Evolutionary conservation across 2,797 vertebrate genomes (phyloP).

Genomic region (Rhynchonycteris naso): DNA sequence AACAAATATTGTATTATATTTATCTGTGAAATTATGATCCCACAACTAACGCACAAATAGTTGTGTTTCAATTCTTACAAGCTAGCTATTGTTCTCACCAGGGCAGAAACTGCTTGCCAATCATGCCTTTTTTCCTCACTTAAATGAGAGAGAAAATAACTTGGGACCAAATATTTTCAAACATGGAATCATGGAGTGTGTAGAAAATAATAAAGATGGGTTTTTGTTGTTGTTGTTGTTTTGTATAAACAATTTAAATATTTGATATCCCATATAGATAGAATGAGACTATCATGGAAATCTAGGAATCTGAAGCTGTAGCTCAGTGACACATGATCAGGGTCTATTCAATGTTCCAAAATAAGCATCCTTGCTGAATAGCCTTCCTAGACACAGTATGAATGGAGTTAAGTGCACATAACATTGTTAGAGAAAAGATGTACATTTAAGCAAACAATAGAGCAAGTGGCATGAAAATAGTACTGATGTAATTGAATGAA

Average conservation of each 20-base stretch:
- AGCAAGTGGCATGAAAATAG: constrained; percentile 63
- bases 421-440: constrained; percentile 36
- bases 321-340: background rate
- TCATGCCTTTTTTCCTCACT: background rate
- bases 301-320: background rate
- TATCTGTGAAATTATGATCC: background rate
- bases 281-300: background rate
- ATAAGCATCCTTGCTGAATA: constrained; percentile 37
- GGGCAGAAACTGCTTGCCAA: background rate
- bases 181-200: background rate
- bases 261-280: background rate
- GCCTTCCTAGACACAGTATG: background rate
- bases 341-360: background rate
- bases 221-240: background rate
- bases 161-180: constrained; percentile 34
- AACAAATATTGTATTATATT: background rate
- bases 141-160: constrained; percentile 29
- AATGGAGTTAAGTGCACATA: constrained; percentile 32
- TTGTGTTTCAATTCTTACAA: constrained; percentile 32
- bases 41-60: constrained; percentile 6
- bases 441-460: constrained; percentile 63
- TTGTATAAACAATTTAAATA: background rate
- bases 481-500: constrained; percentile 74
- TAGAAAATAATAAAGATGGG: constrained; percentile 8
- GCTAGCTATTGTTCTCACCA: background rate